Conservation (phyloP, 2,113 vertebrate genomes). For the Peromyscus leucopus region DNA sequence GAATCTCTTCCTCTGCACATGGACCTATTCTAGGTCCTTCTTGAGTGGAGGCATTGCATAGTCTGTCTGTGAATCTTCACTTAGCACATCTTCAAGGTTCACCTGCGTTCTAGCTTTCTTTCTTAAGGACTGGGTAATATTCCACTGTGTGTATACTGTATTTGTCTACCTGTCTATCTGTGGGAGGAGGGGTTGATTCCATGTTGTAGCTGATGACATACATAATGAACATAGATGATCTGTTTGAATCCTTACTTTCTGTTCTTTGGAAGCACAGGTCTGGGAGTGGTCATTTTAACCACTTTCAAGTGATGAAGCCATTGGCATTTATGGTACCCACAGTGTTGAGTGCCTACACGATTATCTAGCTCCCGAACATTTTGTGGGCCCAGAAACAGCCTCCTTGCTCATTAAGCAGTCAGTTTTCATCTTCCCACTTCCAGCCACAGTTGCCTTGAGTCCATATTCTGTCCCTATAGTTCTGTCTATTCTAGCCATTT, state of each 20-base stretch:
- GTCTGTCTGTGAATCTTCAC: neutral
- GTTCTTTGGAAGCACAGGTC: neutral
- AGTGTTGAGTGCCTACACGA: fast-evolving
- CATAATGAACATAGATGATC: neutral
- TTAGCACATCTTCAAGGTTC: neutral
- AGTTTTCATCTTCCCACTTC: neutral
- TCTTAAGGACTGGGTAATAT: neutral
- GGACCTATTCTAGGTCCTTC: neutral
- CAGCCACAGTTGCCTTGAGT: too few species aligned
- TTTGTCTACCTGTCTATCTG: neutral
- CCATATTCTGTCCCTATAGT: neutral
- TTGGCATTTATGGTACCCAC: neutral
- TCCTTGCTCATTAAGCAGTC: neutral
- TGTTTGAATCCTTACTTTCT: neutral
- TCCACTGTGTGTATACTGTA: fast-evolving
- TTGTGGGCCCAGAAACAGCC: neutral
- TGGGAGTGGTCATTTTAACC: neutral
- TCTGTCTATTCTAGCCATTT: neutral
- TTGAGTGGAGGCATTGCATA: neutral
- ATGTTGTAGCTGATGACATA: neutral
- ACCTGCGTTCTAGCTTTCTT: neutral
- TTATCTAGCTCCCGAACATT: neutral
- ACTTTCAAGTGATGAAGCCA: neutral
- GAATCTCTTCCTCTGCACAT: neutral
- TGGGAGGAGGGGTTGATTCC: neutral